phyloP scores from a whole-genome alignment of 2,113 vertebrate species.

The Tragelaphus buxtoni region DNA sequence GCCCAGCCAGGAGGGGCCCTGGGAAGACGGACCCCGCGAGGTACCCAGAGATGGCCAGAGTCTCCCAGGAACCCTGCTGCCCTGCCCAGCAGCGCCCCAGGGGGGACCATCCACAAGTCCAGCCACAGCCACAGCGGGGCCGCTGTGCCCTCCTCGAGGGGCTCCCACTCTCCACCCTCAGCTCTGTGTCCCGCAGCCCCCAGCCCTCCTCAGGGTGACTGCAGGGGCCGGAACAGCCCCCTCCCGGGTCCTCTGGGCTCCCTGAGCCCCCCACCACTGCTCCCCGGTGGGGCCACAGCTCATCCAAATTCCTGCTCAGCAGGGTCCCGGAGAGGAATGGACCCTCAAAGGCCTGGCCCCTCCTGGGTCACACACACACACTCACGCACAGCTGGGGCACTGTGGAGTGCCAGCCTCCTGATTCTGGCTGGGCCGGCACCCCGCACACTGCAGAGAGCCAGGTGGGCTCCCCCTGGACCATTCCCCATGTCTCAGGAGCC shows the following conservation, averaged over 20 bases:
- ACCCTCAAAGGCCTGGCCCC: neutral
- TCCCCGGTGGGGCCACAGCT: neutral
- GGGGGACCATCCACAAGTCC: accelerated
- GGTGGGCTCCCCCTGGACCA: too few species aligned
- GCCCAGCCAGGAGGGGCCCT: neutral
- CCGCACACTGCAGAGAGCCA: accelerated
- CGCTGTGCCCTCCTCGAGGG: accelerated
- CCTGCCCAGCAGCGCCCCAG: neutral
- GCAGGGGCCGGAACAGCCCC: accelerated
- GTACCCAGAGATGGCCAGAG: too few species aligned
- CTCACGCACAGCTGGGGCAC: neutral
- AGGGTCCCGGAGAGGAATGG: neutral
- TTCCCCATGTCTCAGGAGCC: accelerated
- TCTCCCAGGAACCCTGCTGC: neutral
- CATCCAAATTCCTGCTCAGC: accelerated
- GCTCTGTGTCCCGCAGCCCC: neutral
- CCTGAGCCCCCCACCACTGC: accelerated
- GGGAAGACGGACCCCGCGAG: accelerated
- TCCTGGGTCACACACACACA: neutral
- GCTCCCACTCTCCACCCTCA: accelerated
- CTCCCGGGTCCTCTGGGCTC: accelerated
- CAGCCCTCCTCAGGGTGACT: accelerated
- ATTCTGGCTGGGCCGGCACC: neutral
- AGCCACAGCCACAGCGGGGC: neutral
- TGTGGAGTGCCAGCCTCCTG: neutral